Conservation (phyloP, 2,113 vertebrate genomes). For the Alouatta palliata region DNA sequence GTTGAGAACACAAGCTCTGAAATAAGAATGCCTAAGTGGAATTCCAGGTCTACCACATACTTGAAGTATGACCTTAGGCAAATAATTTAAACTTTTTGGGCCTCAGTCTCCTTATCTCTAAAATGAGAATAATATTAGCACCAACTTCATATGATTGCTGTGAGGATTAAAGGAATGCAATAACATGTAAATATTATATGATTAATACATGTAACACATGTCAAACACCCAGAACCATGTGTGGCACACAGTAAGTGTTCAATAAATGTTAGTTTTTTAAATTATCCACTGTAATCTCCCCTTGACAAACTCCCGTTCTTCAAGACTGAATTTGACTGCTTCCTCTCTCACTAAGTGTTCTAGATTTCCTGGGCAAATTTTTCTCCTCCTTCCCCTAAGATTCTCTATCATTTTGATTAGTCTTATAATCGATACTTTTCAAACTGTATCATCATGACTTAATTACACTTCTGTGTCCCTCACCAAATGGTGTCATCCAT, state of each 20-base stretch:
- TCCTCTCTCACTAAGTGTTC: background rate
- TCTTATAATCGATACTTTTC: background rate
- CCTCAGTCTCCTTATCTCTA: background rate
- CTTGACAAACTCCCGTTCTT: background rate
- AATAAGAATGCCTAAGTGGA: background rate
- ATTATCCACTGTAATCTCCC: background rate
- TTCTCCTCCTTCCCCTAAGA: background rate
- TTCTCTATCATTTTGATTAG: background rate
- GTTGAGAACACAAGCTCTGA: background rate
- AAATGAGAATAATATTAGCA: background rate
- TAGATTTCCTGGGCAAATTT: background rate
- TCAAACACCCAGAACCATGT: background rate
- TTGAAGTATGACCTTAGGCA: background rate
- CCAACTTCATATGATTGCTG: background rate
- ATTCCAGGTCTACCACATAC: background rate
- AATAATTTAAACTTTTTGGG: background rate
- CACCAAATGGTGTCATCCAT: background rate
- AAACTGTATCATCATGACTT: background rate
- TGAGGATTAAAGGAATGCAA: background rate
- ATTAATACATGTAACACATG: background rate
- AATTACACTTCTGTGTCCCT: background rate
- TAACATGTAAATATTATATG: background rate
- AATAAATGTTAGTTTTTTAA: background rate
- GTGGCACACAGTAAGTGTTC: background rate
- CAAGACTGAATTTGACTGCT: background rate